Percentiles rank a stretch among this genome's conserved stretches.
Conservation (phyloP, 2,797 vertebrate species). For the Tokudaia tokunoshimensis region DNA sequence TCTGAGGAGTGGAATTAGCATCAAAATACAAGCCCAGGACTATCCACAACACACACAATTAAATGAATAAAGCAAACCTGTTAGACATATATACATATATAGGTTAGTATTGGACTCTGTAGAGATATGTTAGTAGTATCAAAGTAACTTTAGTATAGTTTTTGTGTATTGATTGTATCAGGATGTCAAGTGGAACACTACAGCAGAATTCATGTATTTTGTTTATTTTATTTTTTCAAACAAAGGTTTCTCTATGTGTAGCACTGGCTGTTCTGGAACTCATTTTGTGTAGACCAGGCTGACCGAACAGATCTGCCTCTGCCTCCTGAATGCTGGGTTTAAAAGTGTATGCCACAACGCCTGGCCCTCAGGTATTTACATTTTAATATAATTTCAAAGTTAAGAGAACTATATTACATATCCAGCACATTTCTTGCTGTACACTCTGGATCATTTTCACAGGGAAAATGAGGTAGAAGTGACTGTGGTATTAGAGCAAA, state of each 20-base stretch:
- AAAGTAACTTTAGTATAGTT: neutral
- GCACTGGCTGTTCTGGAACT: neutral
- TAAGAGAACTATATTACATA: neutral
- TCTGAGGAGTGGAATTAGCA: no score
- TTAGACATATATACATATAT: neutral
- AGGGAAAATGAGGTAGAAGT: neutral
- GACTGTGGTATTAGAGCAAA: neutral
- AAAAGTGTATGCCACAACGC: neutral
- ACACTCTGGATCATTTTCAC: neutral
- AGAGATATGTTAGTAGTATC: neutral
- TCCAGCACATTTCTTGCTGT: neutral
- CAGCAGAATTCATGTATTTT: neutral
- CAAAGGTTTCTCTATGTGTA: neutral
- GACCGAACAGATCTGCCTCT: neutral
- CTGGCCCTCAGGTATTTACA: neutral
- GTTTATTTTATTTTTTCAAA: neutral
- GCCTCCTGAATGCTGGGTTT: neutral
- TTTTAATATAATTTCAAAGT: constrained; percentile 21
- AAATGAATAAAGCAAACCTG: neutral
- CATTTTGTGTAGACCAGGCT: neutral
- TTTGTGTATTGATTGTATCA: neutral
- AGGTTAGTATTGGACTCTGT: neutral
- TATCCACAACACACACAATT: neutral
- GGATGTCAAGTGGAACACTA: neutral
- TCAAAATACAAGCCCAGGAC: no score